Base-by-base conservation (phyloP, 2,113 vertebrate genomes). In the Gambusia affinis region DNA sequence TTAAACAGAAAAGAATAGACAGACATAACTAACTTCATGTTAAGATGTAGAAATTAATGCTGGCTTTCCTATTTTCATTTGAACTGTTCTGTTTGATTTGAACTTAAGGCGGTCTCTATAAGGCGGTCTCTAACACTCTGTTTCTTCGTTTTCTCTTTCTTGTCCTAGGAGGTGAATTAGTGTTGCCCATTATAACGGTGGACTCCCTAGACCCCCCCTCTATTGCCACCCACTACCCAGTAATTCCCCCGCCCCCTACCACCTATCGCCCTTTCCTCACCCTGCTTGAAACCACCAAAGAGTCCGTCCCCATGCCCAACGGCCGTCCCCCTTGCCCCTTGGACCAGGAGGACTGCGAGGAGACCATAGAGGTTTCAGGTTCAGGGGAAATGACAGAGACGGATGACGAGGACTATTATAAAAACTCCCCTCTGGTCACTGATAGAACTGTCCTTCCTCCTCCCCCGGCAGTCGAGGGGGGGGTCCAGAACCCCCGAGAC, bases 121-220 rank as follows among this genome's bases (percentile, higher is more conserved):
- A 10, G 72, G n/a, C 33, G 33, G 74, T 74, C 61, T 76, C 92
- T 95, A 87, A 95, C 82, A 17, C 83, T 76, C 24, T 78, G 77
- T 85, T 82, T 72, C 51, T 83, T 75, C 92, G 61, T 89, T 93
- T 73, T 95, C 92, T 95, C 86, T 94, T 94, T 95, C 93, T 95
- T 92, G 85, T 95, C 91, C 92, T 95, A 98, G 97, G 97, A 96
- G 97, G 96, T 94, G 96, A 97, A 95, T 95, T 98, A 96, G 96
- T 98, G 90, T 96, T 97, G 92, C 97, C 97, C 90, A 96, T 98
- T 89, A 97, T 98, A 90, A 97, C 97, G 22, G 96, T 97, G 95
- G 97, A 98, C 92, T 96, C 96, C 90, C 82, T 98, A 95, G 96
- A 97, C 82, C 96, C 96, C 95, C 96, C 96, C 70, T 96, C 96